Percentiles rank a stretch among this genome's conserved stretches.
Conservation (phyloP, 2,113 vertebrate genomes). For the Saiga tatarica region DNA sequence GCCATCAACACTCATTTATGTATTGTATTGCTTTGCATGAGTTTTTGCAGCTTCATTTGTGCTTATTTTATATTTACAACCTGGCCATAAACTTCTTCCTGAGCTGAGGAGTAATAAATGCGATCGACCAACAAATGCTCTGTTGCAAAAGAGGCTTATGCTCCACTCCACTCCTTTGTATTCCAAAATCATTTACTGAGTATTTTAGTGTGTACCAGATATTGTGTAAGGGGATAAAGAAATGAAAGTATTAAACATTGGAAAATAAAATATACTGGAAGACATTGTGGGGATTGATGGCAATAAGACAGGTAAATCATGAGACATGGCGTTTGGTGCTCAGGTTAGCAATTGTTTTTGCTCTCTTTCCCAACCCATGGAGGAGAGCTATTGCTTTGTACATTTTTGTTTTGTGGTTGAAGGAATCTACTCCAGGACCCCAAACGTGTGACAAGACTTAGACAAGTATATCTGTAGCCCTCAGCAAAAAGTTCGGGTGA, state of each 20-base stretch:
- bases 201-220: background rate
- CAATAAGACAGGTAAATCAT: background rate
- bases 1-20: background rate
- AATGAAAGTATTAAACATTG: background rate
- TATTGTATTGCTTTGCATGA: background rate
- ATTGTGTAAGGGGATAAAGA: background rate
- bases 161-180: background rate
- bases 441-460: background rate
- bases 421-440: background rate
- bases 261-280: background rate
- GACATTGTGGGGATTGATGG: background rate
- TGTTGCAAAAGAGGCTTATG: background rate
- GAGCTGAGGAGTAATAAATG: background rate
- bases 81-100: background rate
- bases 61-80: slow-evolving; percentile 20
- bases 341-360: background rate
- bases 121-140: background rate
- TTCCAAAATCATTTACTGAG: background rate
- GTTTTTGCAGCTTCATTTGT: background rate
- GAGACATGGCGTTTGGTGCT: background rate
- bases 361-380: background rate
- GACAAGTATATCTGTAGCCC: background rate
- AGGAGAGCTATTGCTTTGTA: background rate
- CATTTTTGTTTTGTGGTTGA: background rate
- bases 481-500: background rate